phyloP scores from a whole-genome alignment of 2,888 invertebrate species.

The Mythimna albipuncta region DNA sequence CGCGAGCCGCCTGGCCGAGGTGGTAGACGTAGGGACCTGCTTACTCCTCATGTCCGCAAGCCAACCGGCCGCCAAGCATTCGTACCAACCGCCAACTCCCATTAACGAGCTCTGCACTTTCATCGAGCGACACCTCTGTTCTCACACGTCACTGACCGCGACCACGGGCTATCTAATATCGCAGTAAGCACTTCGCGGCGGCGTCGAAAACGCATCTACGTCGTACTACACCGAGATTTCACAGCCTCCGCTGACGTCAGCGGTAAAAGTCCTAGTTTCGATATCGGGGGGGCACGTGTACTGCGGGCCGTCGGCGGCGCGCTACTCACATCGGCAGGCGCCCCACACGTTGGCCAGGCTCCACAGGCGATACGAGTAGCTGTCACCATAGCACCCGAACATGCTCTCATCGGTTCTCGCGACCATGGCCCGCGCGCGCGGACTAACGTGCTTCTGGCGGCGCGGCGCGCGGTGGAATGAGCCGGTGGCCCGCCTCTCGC shows the following conservation, averaged over 20 bases:
- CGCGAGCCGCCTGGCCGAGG: slow-evolving; percentile 90
- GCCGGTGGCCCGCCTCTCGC: slow-evolving; percentile 78
- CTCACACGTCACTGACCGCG: slow-evolving; percentile 79
- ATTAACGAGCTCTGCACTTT: slow-evolving; percentile 89
- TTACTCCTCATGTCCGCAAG: slow-evolving; percentile 90
- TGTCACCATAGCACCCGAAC: slow-evolving; percentile 94
- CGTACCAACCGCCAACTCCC: slow-evolving; percentile 89
- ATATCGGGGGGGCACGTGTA: slow-evolving; percentile 61
- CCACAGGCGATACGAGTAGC: slow-evolving; percentile 94
- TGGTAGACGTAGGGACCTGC: slow-evolving; percentile 89
- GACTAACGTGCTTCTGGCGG: slow-evolving; percentile 81
- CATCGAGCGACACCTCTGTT: slow-evolving; percentile 84
- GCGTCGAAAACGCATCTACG: slow-evolving; percentile 75
- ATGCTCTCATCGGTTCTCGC: slow-evolving; percentile 95
- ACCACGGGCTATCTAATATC: slow-evolving; percentile 65
- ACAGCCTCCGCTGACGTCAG: slow-evolving; percentile 82
- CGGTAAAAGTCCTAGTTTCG: slow-evolving; percentile 75
- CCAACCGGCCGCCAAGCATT: slow-evolving; percentile 88
- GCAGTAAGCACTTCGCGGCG: slow-evolving; percentile 74
- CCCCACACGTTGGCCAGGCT: slow-evolving; percentile 94
- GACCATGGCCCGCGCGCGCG: slow-evolving; percentile 94
- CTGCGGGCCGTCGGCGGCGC: slow-evolving; percentile 71
- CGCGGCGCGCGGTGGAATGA: slow-evolving; percentile 90
- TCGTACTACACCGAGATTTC: slow-evolving; percentile 77
- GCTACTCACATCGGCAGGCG: slow-evolving; percentile 94